Conservation (phyloP, 1,140 invertebrate genomes). For the Microvelia longipes region DNA sequence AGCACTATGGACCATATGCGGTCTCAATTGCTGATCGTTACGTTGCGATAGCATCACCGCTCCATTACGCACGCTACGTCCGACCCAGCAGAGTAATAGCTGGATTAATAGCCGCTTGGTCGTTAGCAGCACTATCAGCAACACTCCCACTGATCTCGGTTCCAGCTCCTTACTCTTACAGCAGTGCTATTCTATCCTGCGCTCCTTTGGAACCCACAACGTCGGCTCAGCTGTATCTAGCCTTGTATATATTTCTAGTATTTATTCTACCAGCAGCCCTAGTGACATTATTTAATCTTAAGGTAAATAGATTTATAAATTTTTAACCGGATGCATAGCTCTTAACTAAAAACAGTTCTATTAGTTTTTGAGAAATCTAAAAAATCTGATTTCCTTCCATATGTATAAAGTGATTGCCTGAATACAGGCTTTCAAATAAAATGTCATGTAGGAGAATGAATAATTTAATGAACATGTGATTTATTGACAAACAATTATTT, state of each 20-base stretch:
- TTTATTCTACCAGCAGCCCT: slow-evolving; percentile 47
- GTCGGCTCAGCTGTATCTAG: slow-evolving; percentile 39
- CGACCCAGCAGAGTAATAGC: slow-evolving; percentile 42
- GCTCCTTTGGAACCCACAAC: slow-evolving; percentile 45
- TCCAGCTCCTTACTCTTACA: slow-evolving; percentile 35
- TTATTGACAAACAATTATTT: no score
- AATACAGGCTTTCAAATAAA: no score
- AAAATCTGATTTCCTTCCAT: no score
- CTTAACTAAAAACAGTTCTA: no score
- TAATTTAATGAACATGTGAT: no score
- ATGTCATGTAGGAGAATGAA: no score
- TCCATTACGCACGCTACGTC: slow-evolving; percentile 57
- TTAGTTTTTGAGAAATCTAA: no score
- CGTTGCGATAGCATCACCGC: slow-evolving; percentile 44
- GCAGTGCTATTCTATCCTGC: slow-evolving; percentile 41
- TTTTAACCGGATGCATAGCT: no score
- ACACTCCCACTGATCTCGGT: slow-evolving; percentile 32
- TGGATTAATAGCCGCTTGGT: slow-evolving; percentile 35
- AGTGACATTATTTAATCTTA: slow-evolving; percentile 54
- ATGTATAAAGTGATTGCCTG: no score
- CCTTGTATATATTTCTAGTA: slow-evolving; percentile 45
- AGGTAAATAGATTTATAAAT: slow-evolving; percentile 34
- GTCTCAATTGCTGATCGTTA: slow-evolving; percentile 62
- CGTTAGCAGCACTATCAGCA: slow-evolving; percentile 31
- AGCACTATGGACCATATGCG: slow-evolving; percentile 61